Conservation (phyloP, 2,113 vertebrate species). For the Podarcis muralis region DNA sequence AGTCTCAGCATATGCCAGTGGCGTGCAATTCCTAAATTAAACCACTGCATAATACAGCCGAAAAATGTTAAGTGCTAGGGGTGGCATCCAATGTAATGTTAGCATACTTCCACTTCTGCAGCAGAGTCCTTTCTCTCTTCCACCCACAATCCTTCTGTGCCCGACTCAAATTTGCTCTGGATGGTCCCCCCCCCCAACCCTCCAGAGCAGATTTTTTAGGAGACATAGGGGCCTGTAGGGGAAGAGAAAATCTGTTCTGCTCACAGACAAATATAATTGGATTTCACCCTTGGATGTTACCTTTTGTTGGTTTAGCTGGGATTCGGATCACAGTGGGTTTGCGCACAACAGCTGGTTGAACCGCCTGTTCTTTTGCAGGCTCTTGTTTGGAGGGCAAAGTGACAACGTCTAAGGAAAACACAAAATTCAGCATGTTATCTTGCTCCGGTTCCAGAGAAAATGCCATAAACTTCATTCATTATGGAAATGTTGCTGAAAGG, state of each 20-base stretch:
- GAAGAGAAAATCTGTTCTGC: too few relatives aligned
- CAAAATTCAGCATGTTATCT: slow-evolving; percentile 57
- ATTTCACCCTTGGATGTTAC: slow-evolving; percentile 57
- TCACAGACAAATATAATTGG: not conserved
- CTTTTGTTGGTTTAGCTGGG: slow-evolving; percentile 79
- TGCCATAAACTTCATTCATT: slow-evolving; percentile 55
- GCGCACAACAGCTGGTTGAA: slow-evolving; percentile 66
- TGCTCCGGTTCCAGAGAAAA: slow-evolving; percentile 21
- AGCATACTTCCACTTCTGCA: not conserved
- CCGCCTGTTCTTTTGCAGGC: slow-evolving; percentile 58
- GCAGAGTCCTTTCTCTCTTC: not conserved
- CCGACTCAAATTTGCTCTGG: not conserved
- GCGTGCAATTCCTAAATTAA: slow-evolving; percentile 26
- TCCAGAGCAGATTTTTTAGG: too few relatives aligned
- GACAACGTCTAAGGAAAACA: slow-evolving; percentile 77
- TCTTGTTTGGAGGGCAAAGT: slow-evolving; percentile 76
- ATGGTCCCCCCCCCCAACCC: too few relatives aligned
- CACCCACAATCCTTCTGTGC: not conserved
- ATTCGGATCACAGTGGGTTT: slow-evolving; percentile 95
- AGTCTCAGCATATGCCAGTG: slow-evolving; percentile 14
- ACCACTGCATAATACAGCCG: slow-evolving; percentile 22
- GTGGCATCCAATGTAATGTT: not conserved
- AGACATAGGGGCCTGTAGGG: too few relatives aligned
- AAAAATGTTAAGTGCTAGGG: slow-evolving; percentile 25
- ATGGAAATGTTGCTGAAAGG: slow-evolving; percentile 48